These are phyloP conservation scores for Pangasianodon hypophthalmus DNA, from an alignment of 2,113 vertebrate species.

Conservation along the genomic window DNA sequence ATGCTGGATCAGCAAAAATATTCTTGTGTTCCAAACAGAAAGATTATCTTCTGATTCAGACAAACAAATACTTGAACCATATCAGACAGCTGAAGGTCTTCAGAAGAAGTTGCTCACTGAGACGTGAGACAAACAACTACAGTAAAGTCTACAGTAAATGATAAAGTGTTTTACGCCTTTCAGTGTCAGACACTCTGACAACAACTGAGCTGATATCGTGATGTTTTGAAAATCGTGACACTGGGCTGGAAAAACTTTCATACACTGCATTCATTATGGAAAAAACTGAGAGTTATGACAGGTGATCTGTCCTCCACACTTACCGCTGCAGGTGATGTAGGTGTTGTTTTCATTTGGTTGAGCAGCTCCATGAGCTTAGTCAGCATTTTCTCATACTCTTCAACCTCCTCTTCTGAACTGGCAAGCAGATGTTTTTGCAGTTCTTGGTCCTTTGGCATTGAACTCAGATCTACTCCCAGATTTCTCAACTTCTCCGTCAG, in stretches of 20 bases:
- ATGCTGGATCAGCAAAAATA: background rate
- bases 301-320: background rate
- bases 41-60: background rate
- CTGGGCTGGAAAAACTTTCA: background rate
- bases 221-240: background rate
- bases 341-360: constrained; percentile 65
- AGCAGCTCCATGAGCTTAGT: constrained; percentile 77
- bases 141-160: background rate
- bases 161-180: background rate
- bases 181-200: background rate
- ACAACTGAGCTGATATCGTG: background rate
- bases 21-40: too few relatives aligned
- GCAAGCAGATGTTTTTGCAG: constrained; percentile 81
- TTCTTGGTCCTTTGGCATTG: constrained; percentile 77
- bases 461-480: constrained; percentile 77
- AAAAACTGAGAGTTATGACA: background rate
- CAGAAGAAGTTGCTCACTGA: background rate
- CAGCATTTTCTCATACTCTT: constrained; percentile 81
- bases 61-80: background rate
- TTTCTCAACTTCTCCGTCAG: constrained; percentile 80
- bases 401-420: constrained; percentile 78
- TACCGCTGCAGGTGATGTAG: constrained; percentile 29
- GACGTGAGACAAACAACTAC: background rate
- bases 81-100: background rate
- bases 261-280: background rate